These are phyloP conservation scores for Urosaurus nigricauda DNA, from an alignment of 2,797 vertebrate species.

Conservation along the genomic window DNA sequence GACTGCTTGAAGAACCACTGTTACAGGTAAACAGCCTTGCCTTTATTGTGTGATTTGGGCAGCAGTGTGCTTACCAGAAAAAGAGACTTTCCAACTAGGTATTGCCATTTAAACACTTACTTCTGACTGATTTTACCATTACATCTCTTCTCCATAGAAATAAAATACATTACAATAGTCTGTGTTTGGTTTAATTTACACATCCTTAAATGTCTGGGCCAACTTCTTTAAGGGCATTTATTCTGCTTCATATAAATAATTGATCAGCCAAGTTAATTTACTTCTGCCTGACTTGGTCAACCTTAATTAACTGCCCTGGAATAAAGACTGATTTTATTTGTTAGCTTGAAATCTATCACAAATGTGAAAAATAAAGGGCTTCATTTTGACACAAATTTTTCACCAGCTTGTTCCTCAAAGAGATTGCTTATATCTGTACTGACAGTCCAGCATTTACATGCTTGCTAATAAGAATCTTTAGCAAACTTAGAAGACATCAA, in stretches of 20 bases:
- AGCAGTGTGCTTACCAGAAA: background rate
- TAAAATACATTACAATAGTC: slow-evolving; percentile 85
- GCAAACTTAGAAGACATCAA: background rate
- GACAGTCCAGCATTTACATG: background rate
- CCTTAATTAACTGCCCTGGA: slow-evolving; percentile 93
- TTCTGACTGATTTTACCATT: slow-evolving; percentile 71
- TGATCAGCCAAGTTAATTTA: slow-evolving; percentile 97
- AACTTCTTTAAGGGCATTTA: slow-evolving; percentile 95
- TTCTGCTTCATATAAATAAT: slow-evolving; percentile 98
- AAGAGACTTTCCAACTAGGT: background rate
- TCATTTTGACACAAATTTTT: slow-evolving; percentile 68
- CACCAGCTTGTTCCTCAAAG: slow-evolving; percentile 62
- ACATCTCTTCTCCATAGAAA: slow-evolving; percentile 74
- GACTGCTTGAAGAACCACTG: no score
- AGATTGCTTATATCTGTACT: slow-evolving; percentile 32
- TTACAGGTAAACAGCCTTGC: background rate
- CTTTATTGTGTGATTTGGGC: rapidly evolving
- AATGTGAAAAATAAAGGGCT: slow-evolving; percentile 71
- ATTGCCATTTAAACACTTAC: slow-evolving; percentile 53
- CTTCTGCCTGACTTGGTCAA: slow-evolving; percentile 95
- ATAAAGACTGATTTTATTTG: slow-evolving; percentile 84
- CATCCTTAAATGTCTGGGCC: slow-evolving; percentile 87
- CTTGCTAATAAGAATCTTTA: slow-evolving; percentile 48
- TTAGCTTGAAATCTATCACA: slow-evolving; percentile 79
- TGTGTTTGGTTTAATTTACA: slow-evolving; percentile 89